These are phyloP conservation scores for Caranx melampygus DNA, from an alignment of 2,113 vertebrate species.

Conservation along the genomic window DNA sequence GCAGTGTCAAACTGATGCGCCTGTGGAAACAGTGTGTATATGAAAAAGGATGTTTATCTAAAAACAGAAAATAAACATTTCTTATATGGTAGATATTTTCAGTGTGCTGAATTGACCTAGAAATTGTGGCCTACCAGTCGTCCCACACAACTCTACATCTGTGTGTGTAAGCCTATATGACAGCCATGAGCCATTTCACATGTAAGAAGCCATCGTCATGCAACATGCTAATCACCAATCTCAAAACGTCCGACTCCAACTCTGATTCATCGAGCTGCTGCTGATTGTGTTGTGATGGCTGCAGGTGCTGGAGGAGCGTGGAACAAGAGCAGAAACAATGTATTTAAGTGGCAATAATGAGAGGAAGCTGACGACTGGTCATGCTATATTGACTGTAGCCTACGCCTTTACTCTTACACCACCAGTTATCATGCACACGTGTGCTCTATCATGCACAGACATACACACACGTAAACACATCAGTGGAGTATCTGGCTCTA, in stretches of 20 bases:
- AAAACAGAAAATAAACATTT: neutral
- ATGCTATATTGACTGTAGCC: conserved; percentile 27
- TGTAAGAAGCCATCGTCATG: conserved; percentile 24
- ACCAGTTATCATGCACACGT: conserved; percentile 3
- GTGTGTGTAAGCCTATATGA: neutral
- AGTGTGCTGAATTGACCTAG: neutral
- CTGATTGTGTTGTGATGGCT: conserved; percentile 11
- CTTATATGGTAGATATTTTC: neutral
- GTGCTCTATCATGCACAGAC: conserved; percentile 3
- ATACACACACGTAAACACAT: conserved; percentile 17
- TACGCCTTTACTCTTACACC: conserved; percentile 33
- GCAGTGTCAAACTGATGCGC: neutral
- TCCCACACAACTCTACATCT: neutral
- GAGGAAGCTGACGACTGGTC: conserved; percentile 31
- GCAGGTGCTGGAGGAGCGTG: conserved; percentile 58
- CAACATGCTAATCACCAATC: conserved; percentile 30
- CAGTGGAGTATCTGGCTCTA: conserved; percentile 34
- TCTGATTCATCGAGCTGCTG: conserved; percentile 34
- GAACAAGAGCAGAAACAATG: conserved; percentile 46
- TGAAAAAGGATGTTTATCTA: neutral
- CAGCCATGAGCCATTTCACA: conserved; percentile 5
- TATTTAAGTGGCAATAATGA: conserved; percentile 71
- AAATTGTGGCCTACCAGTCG: neutral
- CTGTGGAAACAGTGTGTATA: neutral
- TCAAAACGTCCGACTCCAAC: conserved; percentile 18